These are phyloP conservation scores for Bimastos eiseni DNA, from an alignment of 2,888 invertebrate genomes.

Conservation along the genomic window DNA sequence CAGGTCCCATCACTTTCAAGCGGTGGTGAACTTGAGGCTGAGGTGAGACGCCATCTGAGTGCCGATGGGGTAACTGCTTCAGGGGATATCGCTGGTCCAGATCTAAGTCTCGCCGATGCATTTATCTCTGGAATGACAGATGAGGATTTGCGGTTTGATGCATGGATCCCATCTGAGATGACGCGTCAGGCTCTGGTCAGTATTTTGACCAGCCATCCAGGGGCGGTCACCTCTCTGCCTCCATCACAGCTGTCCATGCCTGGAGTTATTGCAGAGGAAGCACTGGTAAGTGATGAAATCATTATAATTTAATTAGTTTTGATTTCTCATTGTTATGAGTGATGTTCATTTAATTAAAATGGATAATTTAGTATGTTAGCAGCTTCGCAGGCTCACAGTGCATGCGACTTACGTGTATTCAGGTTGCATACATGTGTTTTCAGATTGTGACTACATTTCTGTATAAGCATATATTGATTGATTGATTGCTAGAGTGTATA, in stretches of 20 bases:
- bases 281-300: constrained; percentile 70
- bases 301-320: neutral
- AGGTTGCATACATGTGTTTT: too few species aligned
- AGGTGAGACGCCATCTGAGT: constrained; percentile 7
- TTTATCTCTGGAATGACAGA: constrained; percentile 57
- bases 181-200: constrained; percentile 64
- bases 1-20: neutral
- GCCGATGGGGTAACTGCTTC: constrained; percentile 23
- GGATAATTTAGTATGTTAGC: too few species aligned
- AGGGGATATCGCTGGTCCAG: constrained; percentile 16
- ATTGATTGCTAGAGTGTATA: too few species aligned
- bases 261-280: constrained; percentile 78
- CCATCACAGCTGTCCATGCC: constrained; percentile 81
- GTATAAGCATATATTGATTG: too few species aligned
- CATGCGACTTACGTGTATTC: too few species aligned
- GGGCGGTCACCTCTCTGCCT: constrained; percentile 67
- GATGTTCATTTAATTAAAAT: too few species aligned
- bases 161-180: constrained; percentile 79
- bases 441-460: too few species aligned
- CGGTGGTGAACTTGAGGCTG: constrained; percentile 4
- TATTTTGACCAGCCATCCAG: constrained; percentile 22
- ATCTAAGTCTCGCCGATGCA: constrained; percentile 46
- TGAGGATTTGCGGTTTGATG: constrained; percentile 56
- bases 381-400: too few species aligned
- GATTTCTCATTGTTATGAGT: too few species aligned